Evolutionary conservation across 2,888 invertebrate genomes (phyloP), one percentile per base, ranked within the genome.

Genomic region (Scrobipalpa costella): DNA sequence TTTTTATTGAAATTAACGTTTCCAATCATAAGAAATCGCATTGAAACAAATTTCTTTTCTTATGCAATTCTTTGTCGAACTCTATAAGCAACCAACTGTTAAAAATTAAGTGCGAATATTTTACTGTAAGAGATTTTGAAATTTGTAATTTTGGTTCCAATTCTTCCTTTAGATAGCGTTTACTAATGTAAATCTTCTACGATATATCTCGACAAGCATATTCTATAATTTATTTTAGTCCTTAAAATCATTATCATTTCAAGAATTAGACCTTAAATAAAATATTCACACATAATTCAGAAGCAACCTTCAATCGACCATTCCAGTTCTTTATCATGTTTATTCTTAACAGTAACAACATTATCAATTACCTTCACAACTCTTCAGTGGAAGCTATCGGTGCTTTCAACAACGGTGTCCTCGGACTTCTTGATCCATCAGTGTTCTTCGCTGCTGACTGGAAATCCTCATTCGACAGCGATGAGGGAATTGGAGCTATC

Each of bases 391-490:
- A 90, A 9, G 92, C 92, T 70, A 92, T 92, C 1, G 92, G 92
- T 17, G 92, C 92, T 74, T 92, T 92, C 17, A 91, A 74, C 2
- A 91, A 73, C 0, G 92, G 89, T 0, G 92, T 92, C 62, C 90
- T 80, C 0, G 92, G 92, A 67, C 92, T 92, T 69, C 81, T 82
- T 0, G 90, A 87, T 0, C 88, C 90, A 38, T 92, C 92, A 6
- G 84, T 75, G 63, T 77, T 85, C 65, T 84, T 89, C 8, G 79
- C 66, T 49, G 78, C 66, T 0, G 82, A 79, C 74, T 93, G 93
- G 71, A 93, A 93, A 69, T 93, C 93, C 73, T 94, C 94, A 63
- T 93, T 93, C 0, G 94, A 94, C 49, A 94, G 75, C 0, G 95
- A 94, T 0, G 90, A 91, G 0, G 92, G 92, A 64, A 94, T 85